Evolutionary conservation across 35 echinoderm and acorn worm genomes (phyloP), one percentile per base, ranked within the genome.

Genomic region (Lytechinus variegatus): DNA sequence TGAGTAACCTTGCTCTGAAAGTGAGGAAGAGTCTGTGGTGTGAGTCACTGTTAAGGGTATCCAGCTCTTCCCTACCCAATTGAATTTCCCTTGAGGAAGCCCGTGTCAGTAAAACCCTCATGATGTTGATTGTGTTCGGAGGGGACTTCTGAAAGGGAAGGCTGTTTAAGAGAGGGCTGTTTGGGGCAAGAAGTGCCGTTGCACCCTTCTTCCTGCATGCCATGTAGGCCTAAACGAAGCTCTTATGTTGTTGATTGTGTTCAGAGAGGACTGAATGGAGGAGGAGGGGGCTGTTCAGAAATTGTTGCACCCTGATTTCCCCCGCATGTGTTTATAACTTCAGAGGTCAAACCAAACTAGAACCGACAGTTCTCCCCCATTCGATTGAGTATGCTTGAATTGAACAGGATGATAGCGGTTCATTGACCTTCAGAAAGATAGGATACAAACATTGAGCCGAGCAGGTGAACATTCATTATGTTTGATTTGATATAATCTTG

Each of bases 41-140:
- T 79, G 66, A 79, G 66, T 79, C 66, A 79, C 6, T 24, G 66
- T 6, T n/a, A 5, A 4, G 66, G 66, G 66, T 79, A 79, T 79
- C 66, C n/a, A 4, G 66, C 66, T 79, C 21, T 79, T 79, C 14
- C 66, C 66, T 79, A 19, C 66, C 66, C 66, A 16, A 79, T 79
- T 79, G 19, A 79, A 79, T 79, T 79, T 79, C 66, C 66, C 66
- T 24, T 79, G 66, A 79, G 66, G 66, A 79, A 79, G 66, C 66
- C 66, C 14, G n/a, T 79, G 66, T 79, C 66, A 79, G 66, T 79
- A 79, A 79, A 44, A 79, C 19, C 66, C 66, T 79, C 21, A 19
- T 79, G 66, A 79, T 24, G 66, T 79, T 79, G 19, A 79, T 79
- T 24, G 19, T 79, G 66, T 79, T 79, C 24, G 66, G 19, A 24